phyloP scores from a whole-genome alignment of 1,140 invertebrate species.

The Cylas formicarius region DNA sequence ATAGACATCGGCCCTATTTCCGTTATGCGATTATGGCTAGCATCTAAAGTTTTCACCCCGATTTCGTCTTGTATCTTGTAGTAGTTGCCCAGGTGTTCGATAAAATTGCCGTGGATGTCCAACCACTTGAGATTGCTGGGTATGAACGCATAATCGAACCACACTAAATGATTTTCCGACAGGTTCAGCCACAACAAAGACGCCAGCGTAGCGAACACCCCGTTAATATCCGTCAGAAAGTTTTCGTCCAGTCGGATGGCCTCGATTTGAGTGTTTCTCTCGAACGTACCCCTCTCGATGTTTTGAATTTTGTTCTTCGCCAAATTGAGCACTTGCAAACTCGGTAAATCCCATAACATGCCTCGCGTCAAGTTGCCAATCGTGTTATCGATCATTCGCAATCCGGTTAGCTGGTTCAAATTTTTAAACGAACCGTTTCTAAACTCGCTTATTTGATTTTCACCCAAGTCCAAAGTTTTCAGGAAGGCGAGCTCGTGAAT shows the following conservation, averaged over 20 bases:
- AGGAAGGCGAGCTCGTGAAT: slow-evolving; percentile 73
- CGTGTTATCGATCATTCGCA: slow-evolving; percentile 79
- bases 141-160: slow-evolving; percentile 86
- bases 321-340: slow-evolving; percentile 76
- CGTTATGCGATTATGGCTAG: slow-evolving; percentile 78
- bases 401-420: slow-evolving; percentile 72
- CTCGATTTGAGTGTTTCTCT: slow-evolving; percentile 68
- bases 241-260: slow-evolving; percentile 82
- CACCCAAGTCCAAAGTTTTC: slow-evolving; percentile 78
- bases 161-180: slow-evolving; percentile 84
- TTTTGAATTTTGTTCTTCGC: slow-evolving; percentile 80
- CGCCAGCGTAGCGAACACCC: slow-evolving; percentile 71
- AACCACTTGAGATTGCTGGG: slow-evolving; percentile 83
- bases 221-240: slow-evolving; percentile 78
- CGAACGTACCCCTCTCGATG: slow-evolving; percentile 75
- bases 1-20: slow-evolving; percentile 72
- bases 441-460: slow-evolving; percentile 76
- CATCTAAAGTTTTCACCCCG: slow-evolving; percentile 73
- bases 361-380: slow-evolving; percentile 76
- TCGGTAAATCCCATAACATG: slow-evolving; percentile 77
- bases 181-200: slow-evolving; percentile 79
- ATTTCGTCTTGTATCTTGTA: slow-evolving; percentile 75
- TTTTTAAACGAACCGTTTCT: slow-evolving; percentile 76
- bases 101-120: slow-evolving; percentile 81
- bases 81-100: slow-evolving; percentile 78